These are phyloP conservation scores for Acanthis flammea DNA, from an alignment of 2,797 vertebrate genomes.

Conservation along the genomic window DNA sequence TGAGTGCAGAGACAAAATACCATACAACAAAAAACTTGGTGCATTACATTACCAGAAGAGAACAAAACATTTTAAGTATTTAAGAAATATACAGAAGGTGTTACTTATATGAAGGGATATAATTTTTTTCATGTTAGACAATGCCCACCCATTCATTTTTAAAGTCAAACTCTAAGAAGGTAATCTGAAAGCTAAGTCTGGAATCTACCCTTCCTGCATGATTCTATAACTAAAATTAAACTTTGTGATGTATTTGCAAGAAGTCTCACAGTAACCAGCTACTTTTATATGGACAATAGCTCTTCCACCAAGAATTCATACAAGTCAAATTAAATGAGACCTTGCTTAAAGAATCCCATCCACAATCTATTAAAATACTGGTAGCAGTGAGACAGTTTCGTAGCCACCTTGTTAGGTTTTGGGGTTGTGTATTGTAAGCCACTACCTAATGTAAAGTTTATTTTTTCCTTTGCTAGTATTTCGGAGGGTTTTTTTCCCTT, in stretches of 20 bases:
- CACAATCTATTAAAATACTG: neutral
- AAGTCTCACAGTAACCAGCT: neutral
- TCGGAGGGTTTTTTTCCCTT: rapidly evolving
- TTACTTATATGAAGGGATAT: neutral
- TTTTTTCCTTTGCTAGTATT: neutral
- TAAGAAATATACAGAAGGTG: neutral
- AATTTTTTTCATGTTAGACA: neutral
- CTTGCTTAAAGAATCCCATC: neutral
- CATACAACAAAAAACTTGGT: neutral
- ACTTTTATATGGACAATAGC: neutral
- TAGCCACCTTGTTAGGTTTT: neutral
- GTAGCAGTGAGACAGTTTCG: neutral
- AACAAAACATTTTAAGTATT: neutral
- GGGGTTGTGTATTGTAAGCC: neutral
- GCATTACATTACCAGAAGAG: neutral
- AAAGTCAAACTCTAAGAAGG: neutral
- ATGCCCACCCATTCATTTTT: neutral
- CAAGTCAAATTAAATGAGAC: neutral
- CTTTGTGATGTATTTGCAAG: neutral
- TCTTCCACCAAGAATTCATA: neutral
- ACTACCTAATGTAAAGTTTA: neutral
- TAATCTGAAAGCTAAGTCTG: neutral
- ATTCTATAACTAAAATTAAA: neutral
- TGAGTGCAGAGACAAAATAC: neutral
- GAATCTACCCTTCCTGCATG: neutral